Evolutionary conservation across 2,113 vertebrate genomes (phyloP).

Genomic region (Silurus meridionalis): DNA sequence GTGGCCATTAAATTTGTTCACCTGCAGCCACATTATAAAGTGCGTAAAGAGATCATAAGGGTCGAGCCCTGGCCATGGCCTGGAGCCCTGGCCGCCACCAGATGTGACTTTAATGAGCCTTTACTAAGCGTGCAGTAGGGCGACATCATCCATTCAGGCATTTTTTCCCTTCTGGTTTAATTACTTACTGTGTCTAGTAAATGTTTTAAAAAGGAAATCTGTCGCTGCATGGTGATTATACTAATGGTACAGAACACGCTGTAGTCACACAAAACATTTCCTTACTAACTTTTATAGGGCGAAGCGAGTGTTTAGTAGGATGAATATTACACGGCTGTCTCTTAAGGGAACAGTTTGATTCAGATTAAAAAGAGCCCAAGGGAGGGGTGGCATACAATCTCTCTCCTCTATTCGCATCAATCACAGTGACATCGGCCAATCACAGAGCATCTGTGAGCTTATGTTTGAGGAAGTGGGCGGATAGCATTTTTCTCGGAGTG

Average conservation of each 20-base stretch:
- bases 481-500: background rate
- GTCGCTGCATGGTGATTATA: conserved; percentile 45
- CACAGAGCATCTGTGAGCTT: background rate
- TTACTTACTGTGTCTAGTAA: conserved; percentile 49
- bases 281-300: conserved; percentile 39
- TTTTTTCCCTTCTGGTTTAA: conserved; percentile 38
- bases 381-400: background rate
- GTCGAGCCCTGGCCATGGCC: conserved; percentile 37
- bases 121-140: conserved; percentile 33
- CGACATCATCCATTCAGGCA: conserved; percentile 39
- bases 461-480: background rate
- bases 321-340: conserved; percentile 19
- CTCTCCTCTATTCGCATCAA: background rate
- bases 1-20: conserved; percentile 36
- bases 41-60: conserved; percentile 51
- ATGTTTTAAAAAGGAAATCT: conserved; percentile 52
- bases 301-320: conserved; percentile 30
- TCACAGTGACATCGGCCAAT: background rate
- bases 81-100: conserved; percentile 46
- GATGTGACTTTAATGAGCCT: conserved; percentile 51
- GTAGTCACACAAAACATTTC: conserved; percentile 46
- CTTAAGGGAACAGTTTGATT: conserved; percentile 4
- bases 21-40: conserved; percentile 55
- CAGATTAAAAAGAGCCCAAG: background rate
- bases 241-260: conserved; percentile 44